phyloP scores from a whole-genome alignment of 2,113 vertebrate genomes.

The Eulemur macaco region DNA sequence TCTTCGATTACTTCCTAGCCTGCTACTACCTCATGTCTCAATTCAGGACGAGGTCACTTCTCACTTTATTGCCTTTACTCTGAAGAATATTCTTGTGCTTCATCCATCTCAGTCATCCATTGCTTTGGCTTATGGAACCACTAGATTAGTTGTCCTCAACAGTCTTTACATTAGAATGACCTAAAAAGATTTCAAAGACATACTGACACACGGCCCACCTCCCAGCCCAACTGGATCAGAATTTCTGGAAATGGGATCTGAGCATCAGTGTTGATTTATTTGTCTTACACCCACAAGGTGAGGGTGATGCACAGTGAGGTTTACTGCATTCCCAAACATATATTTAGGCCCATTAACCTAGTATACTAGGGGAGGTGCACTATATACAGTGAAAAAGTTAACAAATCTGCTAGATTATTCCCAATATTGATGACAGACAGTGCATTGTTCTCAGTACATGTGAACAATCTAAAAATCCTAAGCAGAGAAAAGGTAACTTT shows the following conservation, averaged over 20 bases:
- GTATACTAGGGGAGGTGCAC: background rate
- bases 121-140: background rate
- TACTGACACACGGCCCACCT: background rate
- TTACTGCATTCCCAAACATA: background rate
- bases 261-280: background rate
- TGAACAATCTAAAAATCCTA: slow-evolving; percentile 52
- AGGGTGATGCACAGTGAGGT: background rate
- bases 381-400: background rate
- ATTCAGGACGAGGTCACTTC: background rate
- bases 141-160: background rate
- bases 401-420: background rate
- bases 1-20: background rate
- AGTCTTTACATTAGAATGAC: background rate
- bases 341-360: background rate
- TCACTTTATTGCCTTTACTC: background rate
- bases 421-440: slow-evolving; percentile 21
- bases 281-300: background rate
- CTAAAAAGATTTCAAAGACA: slow-evolving; percentile 1
- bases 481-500: slow-evolving; percentile 42
- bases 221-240: background rate
- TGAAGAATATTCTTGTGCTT: background rate
- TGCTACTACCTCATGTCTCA: background rate
- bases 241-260: background rate
- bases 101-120: background rate
- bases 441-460: slow-evolving; percentile 47